Evolutionary conservation across 2,888 invertebrate genomes (phyloP).

Genomic region (Oscheius sp.): DNA sequence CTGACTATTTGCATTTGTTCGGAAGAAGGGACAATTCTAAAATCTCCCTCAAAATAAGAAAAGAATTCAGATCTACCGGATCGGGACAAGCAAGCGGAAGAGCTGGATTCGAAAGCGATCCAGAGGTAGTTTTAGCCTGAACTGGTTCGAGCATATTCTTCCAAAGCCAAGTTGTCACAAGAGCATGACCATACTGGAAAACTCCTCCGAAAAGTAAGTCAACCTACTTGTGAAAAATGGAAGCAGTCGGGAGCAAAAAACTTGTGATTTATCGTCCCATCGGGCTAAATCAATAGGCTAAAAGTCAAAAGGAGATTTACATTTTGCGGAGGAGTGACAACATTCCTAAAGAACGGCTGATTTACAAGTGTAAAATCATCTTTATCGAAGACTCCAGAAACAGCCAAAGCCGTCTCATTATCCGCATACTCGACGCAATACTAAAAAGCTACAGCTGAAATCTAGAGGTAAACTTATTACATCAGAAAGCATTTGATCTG

Average conservation of each 20-base stretch:
- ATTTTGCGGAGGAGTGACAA: conserved; percentile 46
- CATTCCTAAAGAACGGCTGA: conserved; percentile 59
- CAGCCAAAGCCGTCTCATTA: conserved; percentile 47
- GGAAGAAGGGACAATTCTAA: conserved; percentile 55
- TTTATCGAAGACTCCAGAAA: conserved; percentile 48
- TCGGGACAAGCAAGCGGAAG: conserved; percentile 57
- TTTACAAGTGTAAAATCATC: conserved; percentile 61
- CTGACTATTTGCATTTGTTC: conserved; percentile 50
- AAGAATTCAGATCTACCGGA: conserved; percentile 38
- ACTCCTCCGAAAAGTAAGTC: no score
- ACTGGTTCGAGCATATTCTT: conserved; percentile 61
- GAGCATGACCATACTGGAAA: conserved; percentile 58
- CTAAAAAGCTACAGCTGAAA: not conserved
- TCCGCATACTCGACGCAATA: conserved; percentile 46
- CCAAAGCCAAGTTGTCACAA: conserved; percentile 56
- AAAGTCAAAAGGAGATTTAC: conserved; percentile 26
- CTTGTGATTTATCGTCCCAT: conserved; percentile 27
- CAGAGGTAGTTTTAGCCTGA: conserved; percentile 47
- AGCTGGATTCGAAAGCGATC: conserved; percentile 40
- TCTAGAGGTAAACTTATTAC: conserved; percentile 1
- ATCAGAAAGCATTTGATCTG: conserved; percentile 38
- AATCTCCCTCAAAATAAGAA: conserved; percentile 10
- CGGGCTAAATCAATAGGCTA: not conserved
- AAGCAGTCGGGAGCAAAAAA: conserved; percentile 65
- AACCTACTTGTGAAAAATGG: conserved; percentile 65